These are phyloP conservation scores for Formica selysi DNA, from an alignment of 1,140 invertebrate genomes.

Conservation along the genomic window DNA sequence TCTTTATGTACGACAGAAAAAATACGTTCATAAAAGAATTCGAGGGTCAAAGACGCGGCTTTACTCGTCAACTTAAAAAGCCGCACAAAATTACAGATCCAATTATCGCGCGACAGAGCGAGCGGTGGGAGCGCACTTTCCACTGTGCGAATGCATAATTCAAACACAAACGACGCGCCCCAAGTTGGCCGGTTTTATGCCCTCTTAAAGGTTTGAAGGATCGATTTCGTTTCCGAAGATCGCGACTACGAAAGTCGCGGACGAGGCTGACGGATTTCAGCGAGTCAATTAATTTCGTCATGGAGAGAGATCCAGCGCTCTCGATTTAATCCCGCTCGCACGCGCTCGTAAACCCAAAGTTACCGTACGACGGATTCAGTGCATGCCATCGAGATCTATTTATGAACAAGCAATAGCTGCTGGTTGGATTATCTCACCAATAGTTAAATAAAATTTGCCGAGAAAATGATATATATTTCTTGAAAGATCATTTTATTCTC, in stretches of 20 bases:
- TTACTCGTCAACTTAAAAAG: conserved; percentile 17
- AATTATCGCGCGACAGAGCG: conserved; percentile 38
- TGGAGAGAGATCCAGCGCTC: neutral
- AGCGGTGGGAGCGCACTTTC: neutral
- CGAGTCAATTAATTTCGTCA: conserved; percentile 30
- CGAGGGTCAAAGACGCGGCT: neutral
- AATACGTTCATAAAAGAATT: conserved; percentile 1
- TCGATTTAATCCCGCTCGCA: conserved; percentile 26
- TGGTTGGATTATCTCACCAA: neutral
- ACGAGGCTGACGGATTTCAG: conserved; percentile 41
- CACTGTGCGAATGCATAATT: conserved; percentile 38
- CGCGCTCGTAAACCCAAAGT: neutral
- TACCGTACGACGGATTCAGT: neutral
- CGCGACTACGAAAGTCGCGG: neutral
- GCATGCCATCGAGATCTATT: conserved; percentile 16
- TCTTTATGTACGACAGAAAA: neutral
- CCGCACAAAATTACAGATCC: conserved; percentile 33
- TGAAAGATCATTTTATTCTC: neutral
- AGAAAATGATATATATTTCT: neutral
- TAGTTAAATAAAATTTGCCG: neutral
- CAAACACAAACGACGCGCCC: conserved; percentile 40
- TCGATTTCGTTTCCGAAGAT: conserved; percentile 31
- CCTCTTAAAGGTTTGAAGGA: conserved; percentile 36
- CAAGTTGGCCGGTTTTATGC: neutral
- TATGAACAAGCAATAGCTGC: neutral